phyloP scores from a whole-genome alignment of 2,797 vertebrate species.

The Xenopus petersii region DNA sequence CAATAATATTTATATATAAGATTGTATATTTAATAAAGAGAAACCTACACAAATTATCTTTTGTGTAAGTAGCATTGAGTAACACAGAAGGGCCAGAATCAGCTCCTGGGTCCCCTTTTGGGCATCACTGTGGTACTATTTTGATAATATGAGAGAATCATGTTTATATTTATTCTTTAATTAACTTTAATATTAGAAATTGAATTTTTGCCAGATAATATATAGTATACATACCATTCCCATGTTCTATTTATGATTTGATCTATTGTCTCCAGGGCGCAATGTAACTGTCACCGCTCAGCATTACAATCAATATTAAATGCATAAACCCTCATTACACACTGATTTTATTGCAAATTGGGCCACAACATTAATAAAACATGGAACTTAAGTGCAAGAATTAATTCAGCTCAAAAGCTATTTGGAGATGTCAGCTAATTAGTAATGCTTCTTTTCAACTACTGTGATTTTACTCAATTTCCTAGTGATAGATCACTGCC shows the following conservation, averaged over 20 bases:
- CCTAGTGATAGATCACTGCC: slow-evolving; percentile 52
- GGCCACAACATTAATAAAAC: slow-evolving; percentile 52
- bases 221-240: slow-evolving; percentile 21
- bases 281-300: slow-evolving; percentile 46
- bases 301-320: slow-evolving; percentile 40
- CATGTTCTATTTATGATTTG: slow-evolving; percentile 33
- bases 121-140: too few species aligned
- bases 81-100: too few species aligned
- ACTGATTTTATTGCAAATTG: slow-evolving; percentile 48
- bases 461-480: slow-evolving; percentile 51
- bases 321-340: slow-evolving; percentile 41
- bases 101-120: too few species aligned
- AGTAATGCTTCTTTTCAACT: slow-evolving; percentile 52
- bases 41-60: too few species aligned
- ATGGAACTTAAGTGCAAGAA: slow-evolving; percentile 52
- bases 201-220: background rate
- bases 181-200: too few species aligned
- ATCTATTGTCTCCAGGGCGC: slow-evolving; percentile 22
- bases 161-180: too few species aligned
- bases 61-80: too few species aligned
- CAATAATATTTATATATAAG: too few species aligned
- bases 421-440: slow-evolving; percentile 56
- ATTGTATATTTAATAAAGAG: too few species aligned
- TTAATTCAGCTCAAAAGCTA: slow-evolving; percentile 53
- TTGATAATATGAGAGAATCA: too few species aligned